Evolutionary conservation across 2,113 vertebrate species (phyloP), one percentile per base, ranked within the genome.

Genomic region (Marmota monax): DNA sequence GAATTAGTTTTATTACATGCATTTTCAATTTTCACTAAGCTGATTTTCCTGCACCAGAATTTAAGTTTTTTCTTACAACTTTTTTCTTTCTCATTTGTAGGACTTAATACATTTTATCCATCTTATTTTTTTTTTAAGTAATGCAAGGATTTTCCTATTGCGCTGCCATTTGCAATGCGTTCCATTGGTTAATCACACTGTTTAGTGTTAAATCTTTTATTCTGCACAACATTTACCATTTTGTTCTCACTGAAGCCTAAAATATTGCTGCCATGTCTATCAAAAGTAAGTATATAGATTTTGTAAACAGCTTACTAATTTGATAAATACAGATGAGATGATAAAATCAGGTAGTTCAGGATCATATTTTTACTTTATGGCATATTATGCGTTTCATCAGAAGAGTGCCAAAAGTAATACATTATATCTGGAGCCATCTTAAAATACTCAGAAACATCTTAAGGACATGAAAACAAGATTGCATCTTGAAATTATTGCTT

Each of bases 1-100:
- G 92, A 97, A 96, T 98, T 98, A 97, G 67, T 96, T 98, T 98
- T 97, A 97, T 97, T 98, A 96, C 58, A 70, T 90, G n/a, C 32
- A 97, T 95, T 98, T 98, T 98, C 92, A 95, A 37, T 98, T 98
- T 98, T 95, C 82, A 92, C 85, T 97, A 98, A 98, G 96, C 92
- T 97, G 90, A 63, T 98, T 93, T 98, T 88, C 56, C 63, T 96
- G 14, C 18, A 97, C 97, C 95, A 97, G 96, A 97, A 97, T 97
- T 88, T 96, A 95, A 97, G 61, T 27, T 93, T n/a, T 96, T 96
- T 23, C 88, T 37, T 84, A 96, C 45, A 92, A 96, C 84, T 96
- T 95, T 97, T 92, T 95, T 51, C 58, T 45, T 95, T 88, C 84
- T 97, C 96, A 90, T 90, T 96, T 94, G n/a, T 58, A 96, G 65